A percentile compares a stretch with the other conserved stretches of the same genome.
These are phyloP conservation scores for Physella acuta DNA, from an alignment of 1,140 invertebrate genomes.

Conservation along the genomic window DNA sequence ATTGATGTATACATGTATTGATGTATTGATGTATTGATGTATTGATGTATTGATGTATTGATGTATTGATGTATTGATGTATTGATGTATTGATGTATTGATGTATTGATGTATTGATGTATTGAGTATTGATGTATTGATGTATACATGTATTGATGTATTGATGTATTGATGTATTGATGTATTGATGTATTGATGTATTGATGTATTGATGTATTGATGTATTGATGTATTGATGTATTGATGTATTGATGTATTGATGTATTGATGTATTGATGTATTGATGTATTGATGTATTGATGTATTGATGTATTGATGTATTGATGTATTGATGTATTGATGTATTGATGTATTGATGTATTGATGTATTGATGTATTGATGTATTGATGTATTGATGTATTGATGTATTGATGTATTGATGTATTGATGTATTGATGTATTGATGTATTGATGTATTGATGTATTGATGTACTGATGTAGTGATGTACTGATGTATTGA, in stretches of 20 bases:
- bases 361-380: neutral
- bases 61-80: neutral
- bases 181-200: conserved; percentile 18
- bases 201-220: conserved; percentile 7
- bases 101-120: neutral
- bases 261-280: neutral
- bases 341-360: neutral
- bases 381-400: neutral
- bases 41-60: neutral
- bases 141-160: conserved; percentile 18
- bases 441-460: neutral
- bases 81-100: neutral
- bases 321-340: neutral
- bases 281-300: neutral
- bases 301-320: neutral
- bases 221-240: neutral
- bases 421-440: neutral
- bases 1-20: neutral
- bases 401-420: neutral
- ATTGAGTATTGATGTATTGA: neutral
- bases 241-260: neutral
- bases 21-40: neutral
- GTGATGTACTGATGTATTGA: neutral
- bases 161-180: conserved; percentile 24
- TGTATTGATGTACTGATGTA: neutral